Evolutionary conservation across 2,113 vertebrate species (phyloP).

Genomic region (Vicugna pacos): DNA sequence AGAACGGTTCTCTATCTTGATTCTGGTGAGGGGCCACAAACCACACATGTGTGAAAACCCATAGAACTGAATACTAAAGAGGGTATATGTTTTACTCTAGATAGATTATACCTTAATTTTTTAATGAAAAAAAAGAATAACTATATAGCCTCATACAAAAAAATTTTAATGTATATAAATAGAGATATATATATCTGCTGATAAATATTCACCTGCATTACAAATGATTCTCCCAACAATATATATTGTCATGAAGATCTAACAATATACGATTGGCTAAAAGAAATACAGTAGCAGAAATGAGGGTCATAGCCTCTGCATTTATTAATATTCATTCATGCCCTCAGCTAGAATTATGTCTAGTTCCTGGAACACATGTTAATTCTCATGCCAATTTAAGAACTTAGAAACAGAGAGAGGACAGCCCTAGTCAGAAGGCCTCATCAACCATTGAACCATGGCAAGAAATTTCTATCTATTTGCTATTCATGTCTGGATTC

Average conservation of each 20-base stretch:
- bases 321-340: background rate
- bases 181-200: background rate
- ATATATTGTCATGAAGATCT: background rate
- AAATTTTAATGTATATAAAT: background rate
- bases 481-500: background rate
- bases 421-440: background rate
- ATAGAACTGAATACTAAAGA: background rate
- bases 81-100: background rate
- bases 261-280: background rate
- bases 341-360: background rate
- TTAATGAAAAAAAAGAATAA: background rate
- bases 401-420: background rate
- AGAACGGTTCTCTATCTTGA: background rate
- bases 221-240: background rate
- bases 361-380: background rate
- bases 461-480: background rate
- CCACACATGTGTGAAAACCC: background rate
- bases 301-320: background rate
- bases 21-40: background rate
- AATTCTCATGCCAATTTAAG: slow-evolving; percentile 9
- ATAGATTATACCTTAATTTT: slow-evolving; percentile 30
- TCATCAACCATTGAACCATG: background rate
- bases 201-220: background rate
- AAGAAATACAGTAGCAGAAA: slow-evolving; percentile 17
- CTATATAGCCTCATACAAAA: background rate